Conservation (phyloP, 2,888 invertebrate genomes). For the Melanargia galathea region DNA sequence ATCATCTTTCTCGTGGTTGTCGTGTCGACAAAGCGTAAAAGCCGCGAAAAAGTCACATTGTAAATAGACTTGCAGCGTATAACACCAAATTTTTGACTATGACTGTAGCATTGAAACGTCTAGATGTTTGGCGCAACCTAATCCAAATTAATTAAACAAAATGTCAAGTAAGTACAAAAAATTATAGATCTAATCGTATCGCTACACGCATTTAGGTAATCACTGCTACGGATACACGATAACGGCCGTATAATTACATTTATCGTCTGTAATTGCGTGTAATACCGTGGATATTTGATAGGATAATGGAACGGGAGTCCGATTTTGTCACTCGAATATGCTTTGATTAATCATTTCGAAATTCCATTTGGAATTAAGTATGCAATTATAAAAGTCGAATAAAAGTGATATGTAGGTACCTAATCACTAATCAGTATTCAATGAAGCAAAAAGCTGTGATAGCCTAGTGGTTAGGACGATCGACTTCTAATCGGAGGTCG, state of each 20-base stretch:
- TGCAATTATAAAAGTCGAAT: not conserved
- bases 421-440: too few species aligned
- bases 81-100: not conserved
- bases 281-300: constrained; percentile 48
- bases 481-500: too few species aligned
- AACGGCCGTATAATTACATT: constrained; percentile 50
- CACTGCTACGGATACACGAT: constrained; percentile 66
- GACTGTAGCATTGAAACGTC: not conserved
- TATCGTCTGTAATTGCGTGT: constrained; percentile 51
- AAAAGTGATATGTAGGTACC: not conserved
- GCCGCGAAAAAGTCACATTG: too few species aligned
- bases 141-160: not conserved
- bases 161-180: constrained; percentile 8
- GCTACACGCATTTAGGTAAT: constrained; percentile 59
- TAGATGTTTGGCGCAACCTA: not conserved
- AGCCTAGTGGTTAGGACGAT: too few species aligned
- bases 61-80: too few species aligned
- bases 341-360: constrained; percentile 32
- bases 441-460: too few species aligned
- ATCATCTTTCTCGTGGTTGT: too few species aligned
- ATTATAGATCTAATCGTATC: constrained; percentile 32
- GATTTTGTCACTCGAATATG: constrained; percentile 31
- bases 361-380: constrained; percentile 17
- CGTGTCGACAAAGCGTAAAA: too few species aligned
- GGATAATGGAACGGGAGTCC: constrained; percentile 40